Evolutionary conservation across 2,113 vertebrate genomes (phyloP).

Genomic region (Microcebus griseorufus): DNA sequence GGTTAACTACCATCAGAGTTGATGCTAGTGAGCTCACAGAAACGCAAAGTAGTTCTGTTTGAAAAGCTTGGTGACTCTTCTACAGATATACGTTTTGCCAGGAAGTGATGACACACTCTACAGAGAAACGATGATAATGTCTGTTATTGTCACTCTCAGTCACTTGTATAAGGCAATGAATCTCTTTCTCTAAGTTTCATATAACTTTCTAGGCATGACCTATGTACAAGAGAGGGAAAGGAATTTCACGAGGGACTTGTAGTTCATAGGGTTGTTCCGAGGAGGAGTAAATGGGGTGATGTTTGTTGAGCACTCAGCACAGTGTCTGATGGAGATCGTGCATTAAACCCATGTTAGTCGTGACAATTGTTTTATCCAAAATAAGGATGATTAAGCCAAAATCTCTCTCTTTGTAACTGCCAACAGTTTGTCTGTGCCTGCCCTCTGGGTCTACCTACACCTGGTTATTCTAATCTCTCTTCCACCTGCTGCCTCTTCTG

Average conservation of each 20-base stretch:
- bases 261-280: background rate
- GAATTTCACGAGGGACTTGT: fast-evolving
- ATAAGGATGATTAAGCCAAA: background rate
- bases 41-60: background rate
- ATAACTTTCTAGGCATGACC: background rate
- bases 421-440: background rate
- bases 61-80: background rate
- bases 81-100: background rate
- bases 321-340: background rate
- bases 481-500: background rate
- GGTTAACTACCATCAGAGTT: background rate
- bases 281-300: no score
- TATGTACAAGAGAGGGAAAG: background rate
- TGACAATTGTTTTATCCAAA: background rate
- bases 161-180: background rate
- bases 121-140: background rate
- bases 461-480: background rate
- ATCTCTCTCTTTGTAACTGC: background rate
- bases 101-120: background rate
- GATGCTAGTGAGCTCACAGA: background rate
- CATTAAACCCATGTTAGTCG: background rate
- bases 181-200: background rate
- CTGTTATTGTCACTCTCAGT: background rate
- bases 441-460: background rate
- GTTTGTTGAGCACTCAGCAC: background rate